These are phyloP conservation scores for Dasyornis broadbenti DNA, from an alignment of 2,113 vertebrate species.

Conservation along the genomic window DNA sequence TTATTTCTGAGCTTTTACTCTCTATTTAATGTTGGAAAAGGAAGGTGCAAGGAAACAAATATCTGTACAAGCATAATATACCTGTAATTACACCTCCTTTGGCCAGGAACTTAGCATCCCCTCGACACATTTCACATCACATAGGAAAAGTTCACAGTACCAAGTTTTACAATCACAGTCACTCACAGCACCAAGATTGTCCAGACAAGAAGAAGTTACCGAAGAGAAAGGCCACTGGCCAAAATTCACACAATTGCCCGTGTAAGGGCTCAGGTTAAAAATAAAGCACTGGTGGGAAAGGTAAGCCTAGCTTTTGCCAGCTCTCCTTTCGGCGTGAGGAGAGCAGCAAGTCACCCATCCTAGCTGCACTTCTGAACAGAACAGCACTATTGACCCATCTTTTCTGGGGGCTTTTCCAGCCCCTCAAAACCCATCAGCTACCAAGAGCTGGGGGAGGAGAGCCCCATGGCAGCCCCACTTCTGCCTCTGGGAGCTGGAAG, in stretches of 20 bases:
- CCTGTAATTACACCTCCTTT: not conserved
- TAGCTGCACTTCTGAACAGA: not conserved
- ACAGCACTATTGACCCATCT: not conserved
- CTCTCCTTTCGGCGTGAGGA: not conserved
- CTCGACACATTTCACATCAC: conserved; percentile 21
- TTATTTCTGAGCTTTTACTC: not conserved
- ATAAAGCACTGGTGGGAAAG: conserved; percentile 51
- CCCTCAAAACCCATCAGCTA: not conserved
- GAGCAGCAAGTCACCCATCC: not conserved
- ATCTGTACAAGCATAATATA: not conserved
- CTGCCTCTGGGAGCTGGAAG: not conserved
- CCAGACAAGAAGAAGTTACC: conserved; percentile 45
- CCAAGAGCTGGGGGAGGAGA: not conserved
- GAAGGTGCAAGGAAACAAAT: not conserved
- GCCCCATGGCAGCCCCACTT: not conserved
- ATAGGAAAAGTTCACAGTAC: conserved; percentile 53
- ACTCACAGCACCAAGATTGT: conserved; percentile 62
- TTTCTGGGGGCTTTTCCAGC: not conserved
- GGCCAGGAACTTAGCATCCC: conserved; percentile 47
- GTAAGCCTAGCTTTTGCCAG: not conserved
- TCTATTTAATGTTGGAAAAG: not conserved
- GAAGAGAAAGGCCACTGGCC: conserved; percentile 47
- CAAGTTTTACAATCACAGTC: conserved; percentile 65
- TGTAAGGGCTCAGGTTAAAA: conserved; percentile 32
- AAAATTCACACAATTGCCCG: conserved; percentile 47